Base-by-base conservation (phyloP, 2,888 invertebrate species). In the Drosophila mimetica region DNA sequence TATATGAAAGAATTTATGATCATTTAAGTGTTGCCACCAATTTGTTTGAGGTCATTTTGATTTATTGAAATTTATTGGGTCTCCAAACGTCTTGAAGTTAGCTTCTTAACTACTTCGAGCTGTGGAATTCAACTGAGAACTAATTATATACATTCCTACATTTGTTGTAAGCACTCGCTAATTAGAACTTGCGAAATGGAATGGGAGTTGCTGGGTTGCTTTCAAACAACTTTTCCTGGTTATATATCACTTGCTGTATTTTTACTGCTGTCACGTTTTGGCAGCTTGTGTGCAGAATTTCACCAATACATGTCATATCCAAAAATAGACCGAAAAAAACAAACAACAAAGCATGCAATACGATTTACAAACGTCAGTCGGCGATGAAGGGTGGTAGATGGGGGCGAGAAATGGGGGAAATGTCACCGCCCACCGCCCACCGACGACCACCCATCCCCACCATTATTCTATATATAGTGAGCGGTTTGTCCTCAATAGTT, bases 251-350 rank as follows among this genome's bases (percentile, higher is more conserved):
- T 13, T 53, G 11, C 18, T 50, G 42, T 46, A 46, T 57, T 61
- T 42, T 58, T 44, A 30, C 48, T 51, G 69, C 77, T 86, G 81
- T 86, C 81, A 81, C 81, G 75, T 81, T 81, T 77, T 59, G 71
- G 77, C 25, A 65, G 73, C 57, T 71, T 60, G 60, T 71, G 69
- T 71, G 77, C 77, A 80, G 70, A 80, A 77, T 75, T 83, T 79
- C 71, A 59, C 58, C 75, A 83, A 70, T 73, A 64, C 58, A 64
- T 76, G 86, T 83, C 86, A 81, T 86, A 32, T 71, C 86, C 83
- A 83, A 69, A 83, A 64, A 83, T 81, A 81, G 73, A 75, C 48
- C 60, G n/a, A 25, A 63, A 86, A 83, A 83, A 77, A 72, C 65
- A 44, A 71, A 69, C 70, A 37, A 64, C 57, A 69, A 77, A 86